phyloP scores from a whole-genome alignment of 2,888 invertebrate genomes.

The Chaetoderma sp. region DNA sequence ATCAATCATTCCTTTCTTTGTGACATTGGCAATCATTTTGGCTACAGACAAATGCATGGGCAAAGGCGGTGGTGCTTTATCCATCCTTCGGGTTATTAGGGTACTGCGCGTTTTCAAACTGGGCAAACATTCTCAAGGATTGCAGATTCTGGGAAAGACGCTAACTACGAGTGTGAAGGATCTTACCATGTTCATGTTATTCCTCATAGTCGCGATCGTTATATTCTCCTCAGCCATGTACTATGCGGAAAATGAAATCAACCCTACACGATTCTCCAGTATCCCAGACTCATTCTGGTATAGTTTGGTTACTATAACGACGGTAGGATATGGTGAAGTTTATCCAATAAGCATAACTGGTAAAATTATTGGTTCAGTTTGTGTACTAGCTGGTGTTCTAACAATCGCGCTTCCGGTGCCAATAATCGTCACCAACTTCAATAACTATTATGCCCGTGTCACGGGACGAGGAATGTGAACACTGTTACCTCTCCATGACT shows the following conservation, averaged over 20 bases:
- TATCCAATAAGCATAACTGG: slow-evolving; percentile 67
- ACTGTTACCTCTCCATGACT: too few species aligned
- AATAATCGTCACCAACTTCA: slow-evolving; percentile 71
- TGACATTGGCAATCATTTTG: slow-evolving; percentile 53
- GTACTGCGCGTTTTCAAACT: slow-evolving; percentile 66
- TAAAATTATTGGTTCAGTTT: slow-evolving; percentile 69
- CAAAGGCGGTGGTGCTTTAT: slow-evolving; percentile 50
- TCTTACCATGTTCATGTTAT: slow-evolving; percentile 64
- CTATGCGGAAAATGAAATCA: slow-evolving; percentile 60
- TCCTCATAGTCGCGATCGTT: slow-evolving; percentile 65
- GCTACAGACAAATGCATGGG: slow-evolving; percentile 44
- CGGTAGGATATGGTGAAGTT: slow-evolving; percentile 68
- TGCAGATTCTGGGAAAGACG: slow-evolving; percentile 65
- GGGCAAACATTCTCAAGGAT: slow-evolving; percentile 65
- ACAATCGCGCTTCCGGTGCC: slow-evolving; percentile 71
- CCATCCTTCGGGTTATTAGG: slow-evolving; percentile 59
- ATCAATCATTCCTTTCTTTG: slow-evolving; percentile 65
- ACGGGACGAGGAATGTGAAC: slow-evolving; percentile 46
- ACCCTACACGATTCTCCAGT: slow-evolving; percentile 53
- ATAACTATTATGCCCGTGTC: slow-evolving; percentile 69
- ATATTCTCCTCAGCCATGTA: slow-evolving; percentile 65
- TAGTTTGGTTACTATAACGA: slow-evolving; percentile 67
- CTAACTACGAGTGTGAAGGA: slow-evolving; percentile 62
- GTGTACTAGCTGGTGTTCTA: slow-evolving; percentile 71
- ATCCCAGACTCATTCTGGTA: slow-evolving; percentile 69